phyloP scores from a whole-genome alignment of 2,113 vertebrate genomes.

The Jacana jacana region DNA sequence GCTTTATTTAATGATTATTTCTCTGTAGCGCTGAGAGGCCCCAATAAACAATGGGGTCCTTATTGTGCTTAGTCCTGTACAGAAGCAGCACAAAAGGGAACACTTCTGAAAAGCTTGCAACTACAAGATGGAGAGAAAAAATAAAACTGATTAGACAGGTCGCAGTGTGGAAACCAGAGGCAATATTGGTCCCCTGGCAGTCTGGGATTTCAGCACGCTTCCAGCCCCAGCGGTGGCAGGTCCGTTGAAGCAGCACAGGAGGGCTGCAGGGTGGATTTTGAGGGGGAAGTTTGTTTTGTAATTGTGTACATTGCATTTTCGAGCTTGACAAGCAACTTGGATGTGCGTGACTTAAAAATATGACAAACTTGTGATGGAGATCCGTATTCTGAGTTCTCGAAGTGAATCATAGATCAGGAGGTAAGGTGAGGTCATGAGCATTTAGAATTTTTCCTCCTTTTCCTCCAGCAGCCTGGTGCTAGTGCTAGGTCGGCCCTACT shows the following conservation, averaged over 20 bases:
- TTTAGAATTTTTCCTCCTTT: background rate
- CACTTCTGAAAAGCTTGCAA: background rate
- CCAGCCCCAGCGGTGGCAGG: background rate
- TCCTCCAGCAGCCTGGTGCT: rapidly evolving
- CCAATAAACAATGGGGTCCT: background rate
- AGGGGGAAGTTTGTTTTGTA: background rate
- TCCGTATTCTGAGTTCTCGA: background rate
- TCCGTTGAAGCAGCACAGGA: background rate
- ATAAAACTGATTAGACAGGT: background rate
- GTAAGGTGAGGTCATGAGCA: background rate
- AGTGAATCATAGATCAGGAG: background rate
- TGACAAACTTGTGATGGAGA: background rate
- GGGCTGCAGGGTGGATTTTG: background rate
- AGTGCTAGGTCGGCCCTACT: background rate
- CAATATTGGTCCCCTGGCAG: background rate
- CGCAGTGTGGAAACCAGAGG: background rate
- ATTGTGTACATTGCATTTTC: rapidly evolving
- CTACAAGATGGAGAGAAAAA: background rate
- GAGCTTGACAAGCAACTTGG: background rate
- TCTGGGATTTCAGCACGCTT: background rate
- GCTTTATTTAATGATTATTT: background rate
- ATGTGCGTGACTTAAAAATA: background rate
- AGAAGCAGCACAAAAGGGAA: background rate
- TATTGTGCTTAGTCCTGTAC: background rate
- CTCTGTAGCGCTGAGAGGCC: background rate